Evolutionary conservation across 2,888 invertebrate genomes (phyloP).

Genomic region (Cylindroiulus punctatus): DNA sequence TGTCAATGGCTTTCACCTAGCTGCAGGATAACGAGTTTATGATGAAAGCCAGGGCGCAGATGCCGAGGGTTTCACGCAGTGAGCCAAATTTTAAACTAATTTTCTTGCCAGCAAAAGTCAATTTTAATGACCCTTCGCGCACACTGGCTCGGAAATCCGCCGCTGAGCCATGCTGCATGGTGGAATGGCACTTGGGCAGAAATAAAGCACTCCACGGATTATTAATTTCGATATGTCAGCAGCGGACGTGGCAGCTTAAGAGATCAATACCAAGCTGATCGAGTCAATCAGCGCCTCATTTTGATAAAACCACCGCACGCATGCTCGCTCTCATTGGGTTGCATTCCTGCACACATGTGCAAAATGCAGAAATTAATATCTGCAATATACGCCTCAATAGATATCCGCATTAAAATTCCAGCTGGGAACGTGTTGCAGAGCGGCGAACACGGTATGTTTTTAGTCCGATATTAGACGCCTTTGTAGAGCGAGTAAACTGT

Average conservation of each 20-base stretch:
- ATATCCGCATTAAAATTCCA: background rate
- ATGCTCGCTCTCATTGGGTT: background rate
- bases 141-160: background rate
- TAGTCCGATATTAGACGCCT: background rate
- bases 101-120: conserved; percentile 15
- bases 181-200: background rate
- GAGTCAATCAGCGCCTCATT: conserved; percentile 45
- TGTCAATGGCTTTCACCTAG: conserved; percentile 41
- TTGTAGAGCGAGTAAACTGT: too few relatives aligned
- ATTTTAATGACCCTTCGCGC: conserved; percentile 9
- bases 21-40: conserved; percentile 31
- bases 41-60: conserved; percentile 26
- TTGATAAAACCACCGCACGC: conserved; percentile 36
- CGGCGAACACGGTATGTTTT: background rate
- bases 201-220: conserved; percentile 45
- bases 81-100: conserved; percentile 42
- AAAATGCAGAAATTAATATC: background rate
- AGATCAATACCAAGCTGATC: conserved; percentile 12
- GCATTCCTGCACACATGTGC: background rate
- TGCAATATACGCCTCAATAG: background rate
- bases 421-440: background rate
- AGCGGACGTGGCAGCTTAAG: conserved; percentile 30
- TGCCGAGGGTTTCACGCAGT: background rate
- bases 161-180: background rate
- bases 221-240: conserved; percentile 45